These are phyloP conservation scores for Oryzias sinensis DNA, from an alignment of 2,797 vertebrate genomes.

Conservation along the genomic window DNA sequence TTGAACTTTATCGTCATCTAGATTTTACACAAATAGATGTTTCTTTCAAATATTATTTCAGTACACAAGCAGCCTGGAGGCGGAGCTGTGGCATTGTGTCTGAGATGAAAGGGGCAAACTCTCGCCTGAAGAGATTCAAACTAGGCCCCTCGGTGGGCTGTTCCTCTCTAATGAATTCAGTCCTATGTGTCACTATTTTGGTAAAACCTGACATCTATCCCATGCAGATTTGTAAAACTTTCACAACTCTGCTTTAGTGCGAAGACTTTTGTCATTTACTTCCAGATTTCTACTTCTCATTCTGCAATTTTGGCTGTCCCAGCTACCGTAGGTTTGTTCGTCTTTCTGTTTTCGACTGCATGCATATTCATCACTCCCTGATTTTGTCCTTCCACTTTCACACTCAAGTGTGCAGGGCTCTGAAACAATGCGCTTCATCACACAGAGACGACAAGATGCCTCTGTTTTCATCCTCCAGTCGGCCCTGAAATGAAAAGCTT, in stretches of 20 bases:
- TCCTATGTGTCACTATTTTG: slow-evolving; percentile 47
- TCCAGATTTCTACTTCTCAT: slow-evolving; percentile 30
- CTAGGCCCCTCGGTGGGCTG: slow-evolving; percentile 58
- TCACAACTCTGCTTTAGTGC: slow-evolving; percentile 50
- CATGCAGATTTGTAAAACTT: slow-evolving; percentile 51
- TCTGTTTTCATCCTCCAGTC: slow-evolving; percentile 38
- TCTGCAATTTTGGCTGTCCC: slow-evolving; percentile 22
- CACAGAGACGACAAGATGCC: slow-evolving; percentile 32
- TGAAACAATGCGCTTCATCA: slow-evolving; percentile 39
- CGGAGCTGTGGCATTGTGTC: slow-evolving; percentile 62
- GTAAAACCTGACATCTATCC: slow-evolving; percentile 16
- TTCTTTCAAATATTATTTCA: slow-evolving; percentile 34
- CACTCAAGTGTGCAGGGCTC: slow-evolving; percentile 30
- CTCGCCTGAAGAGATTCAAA: slow-evolving; percentile 61
- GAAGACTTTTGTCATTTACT: slow-evolving; percentile 31
- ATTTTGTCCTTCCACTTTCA: slow-evolving; percentile 50
- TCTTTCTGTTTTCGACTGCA: slow-evolving; percentile 24
- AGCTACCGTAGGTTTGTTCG: slow-evolving; percentile 33
- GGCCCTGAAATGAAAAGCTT: slow-evolving; percentile 41
- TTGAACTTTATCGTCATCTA: slow-evolving; percentile 62
- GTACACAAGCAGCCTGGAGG: slow-evolving; percentile 53
- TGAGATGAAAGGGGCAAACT: slow-evolving; percentile 69
- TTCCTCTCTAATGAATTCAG: slow-evolving; percentile 60
- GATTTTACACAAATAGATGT: slow-evolving; percentile 68
- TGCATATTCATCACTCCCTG: slow-evolving; percentile 59